phyloP scores from a whole-genome alignment of 1,140 invertebrate species.

The Acromyrmex heyeri region DNA sequence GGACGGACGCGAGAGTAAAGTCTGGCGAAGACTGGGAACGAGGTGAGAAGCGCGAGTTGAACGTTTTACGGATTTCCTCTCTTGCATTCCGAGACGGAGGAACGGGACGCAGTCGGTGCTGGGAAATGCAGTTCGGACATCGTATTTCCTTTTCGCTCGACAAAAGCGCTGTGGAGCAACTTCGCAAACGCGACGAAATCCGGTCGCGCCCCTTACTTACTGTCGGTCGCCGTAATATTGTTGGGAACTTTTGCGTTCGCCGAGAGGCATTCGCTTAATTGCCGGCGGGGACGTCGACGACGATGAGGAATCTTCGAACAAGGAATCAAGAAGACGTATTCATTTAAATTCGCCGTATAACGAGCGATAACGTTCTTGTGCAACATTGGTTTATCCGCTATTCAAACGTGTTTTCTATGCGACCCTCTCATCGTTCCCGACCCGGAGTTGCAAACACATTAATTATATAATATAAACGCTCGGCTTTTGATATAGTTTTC shows the following conservation, averaged over 20 bases:
- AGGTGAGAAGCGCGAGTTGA: constrained; percentile 46
- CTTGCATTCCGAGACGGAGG: background rate
- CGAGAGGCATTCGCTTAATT: constrained; percentile 61
- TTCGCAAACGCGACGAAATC: constrained; percentile 51
- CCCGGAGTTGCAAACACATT: background rate
- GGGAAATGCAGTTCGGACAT: constrained; percentile 59
- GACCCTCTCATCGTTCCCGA: background rate
- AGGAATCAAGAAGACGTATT: constrained; percentile 4
- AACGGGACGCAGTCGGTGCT: constrained; percentile 8
- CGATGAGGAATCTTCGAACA: constrained; percentile 13
- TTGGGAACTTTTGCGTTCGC: constrained; percentile 53
- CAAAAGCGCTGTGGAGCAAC: constrained; percentile 34
- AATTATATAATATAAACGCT: constrained; percentile 49
- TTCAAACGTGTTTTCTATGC: constrained; percentile 28
- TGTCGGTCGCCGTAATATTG: constrained; percentile 57
- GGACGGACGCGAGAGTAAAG: constrained; percentile 16
- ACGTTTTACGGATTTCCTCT: constrained; percentile 34
- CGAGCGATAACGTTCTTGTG: constrained; percentile 43
- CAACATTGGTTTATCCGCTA: constrained; percentile 32
- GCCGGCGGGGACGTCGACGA: constrained; percentile 25
- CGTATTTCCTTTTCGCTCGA: constrained; percentile 41
- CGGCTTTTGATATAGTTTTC: constrained; percentile 22
- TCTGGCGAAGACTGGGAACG: constrained; percentile 27
- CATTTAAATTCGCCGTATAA: background rate
- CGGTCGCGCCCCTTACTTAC: constrained; percentile 31